These are phyloP conservation scores for Phenganax stokvisi DNA, from an alignment of 92 coral and sea anemone genomes.

Conservation along the genomic window DNA sequence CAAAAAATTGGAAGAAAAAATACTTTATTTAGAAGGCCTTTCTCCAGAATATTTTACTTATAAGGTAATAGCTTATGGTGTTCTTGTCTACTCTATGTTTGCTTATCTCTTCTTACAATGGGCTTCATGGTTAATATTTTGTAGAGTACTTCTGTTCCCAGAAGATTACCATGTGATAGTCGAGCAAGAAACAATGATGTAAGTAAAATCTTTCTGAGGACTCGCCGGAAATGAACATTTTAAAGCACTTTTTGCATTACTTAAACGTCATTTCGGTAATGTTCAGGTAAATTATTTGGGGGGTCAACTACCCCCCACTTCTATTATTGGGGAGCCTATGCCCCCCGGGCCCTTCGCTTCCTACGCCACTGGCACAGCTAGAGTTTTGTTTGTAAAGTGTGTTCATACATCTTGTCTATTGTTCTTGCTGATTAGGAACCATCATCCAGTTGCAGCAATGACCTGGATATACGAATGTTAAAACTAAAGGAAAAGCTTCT, in stretches of 20 bases:
- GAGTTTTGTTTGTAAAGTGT: no score
- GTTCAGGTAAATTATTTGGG: no score
- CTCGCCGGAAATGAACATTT: no score
- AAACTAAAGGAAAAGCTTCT: conserved; percentile 26
- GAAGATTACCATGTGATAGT: neutral
- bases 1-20: conserved; percentile 60
- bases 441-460: conserved; percentile 1
- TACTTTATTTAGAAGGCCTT: conserved; percentile 78
- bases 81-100: neutral
- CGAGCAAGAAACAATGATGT: neutral
- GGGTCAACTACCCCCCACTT: no score
- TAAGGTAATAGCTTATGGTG: conserved; percentile 27
- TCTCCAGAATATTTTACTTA: conserved; percentile 83
- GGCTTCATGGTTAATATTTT: neutral
- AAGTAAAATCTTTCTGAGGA: neutral
- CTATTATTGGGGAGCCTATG: no score
- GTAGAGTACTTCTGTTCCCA: neutral
- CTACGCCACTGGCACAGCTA: no score
- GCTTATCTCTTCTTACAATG: neutral
- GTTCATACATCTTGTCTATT: neutral
- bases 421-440: neutral
- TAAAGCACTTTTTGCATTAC: no score
- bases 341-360: no score
- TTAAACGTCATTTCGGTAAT: no score
- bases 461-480: conserved; percentile 27